Evolutionary conservation across 1,140 invertebrate genomes (phyloP).

Genomic region (Adelges cooleyi): DNA sequence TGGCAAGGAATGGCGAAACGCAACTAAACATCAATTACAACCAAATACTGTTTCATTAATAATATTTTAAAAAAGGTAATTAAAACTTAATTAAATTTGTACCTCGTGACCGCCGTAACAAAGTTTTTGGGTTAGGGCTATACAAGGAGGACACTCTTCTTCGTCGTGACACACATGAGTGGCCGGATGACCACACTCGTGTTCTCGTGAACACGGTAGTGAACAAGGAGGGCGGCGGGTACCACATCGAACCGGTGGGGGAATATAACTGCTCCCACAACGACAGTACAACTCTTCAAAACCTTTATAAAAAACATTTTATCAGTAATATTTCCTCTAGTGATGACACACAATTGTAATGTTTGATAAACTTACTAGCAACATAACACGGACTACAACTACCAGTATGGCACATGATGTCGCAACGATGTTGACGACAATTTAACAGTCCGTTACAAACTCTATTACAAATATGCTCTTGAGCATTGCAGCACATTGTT

Average conservation of each 20-base stretch:
- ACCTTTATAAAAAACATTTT: slow-evolving; percentile 42
- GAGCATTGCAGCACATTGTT: slow-evolving; percentile 70
- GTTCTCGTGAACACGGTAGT: slow-evolving; percentile 59
- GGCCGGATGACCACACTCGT: slow-evolving; percentile 68
- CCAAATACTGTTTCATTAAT: neutral
- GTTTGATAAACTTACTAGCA: neutral
- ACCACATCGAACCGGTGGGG: slow-evolving; percentile 85
- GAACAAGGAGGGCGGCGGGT: slow-evolving; percentile 68
- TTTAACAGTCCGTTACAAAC: slow-evolving; percentile 66
- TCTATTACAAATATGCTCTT: slow-evolving; percentile 72
- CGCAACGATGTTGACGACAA: slow-evolving; percentile 80
- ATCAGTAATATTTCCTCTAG: too few species aligned
- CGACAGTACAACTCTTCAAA: slow-evolving; percentile 88
- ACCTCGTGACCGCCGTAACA: slow-evolving; percentile 84
- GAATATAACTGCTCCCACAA: slow-evolving; percentile 73
- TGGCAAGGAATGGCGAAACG: slow-evolving; percentile 82
- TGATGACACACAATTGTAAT: neutral
- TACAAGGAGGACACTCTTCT: slow-evolving; percentile 80
- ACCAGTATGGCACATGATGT: slow-evolving; percentile 75
- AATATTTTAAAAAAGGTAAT: neutral
- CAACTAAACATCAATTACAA: slow-evolving; percentile 39
- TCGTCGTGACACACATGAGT: slow-evolving; percentile 67
- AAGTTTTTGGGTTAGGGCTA: slow-evolving; percentile 71
- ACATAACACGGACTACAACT: slow-evolving; percentile 46
- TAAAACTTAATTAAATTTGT: slow-evolving; percentile 21